These are phyloP conservation scores for Epirrita christyi DNA, from an alignment of 2,888 invertebrate species.

Conservation along the genomic window DNA sequence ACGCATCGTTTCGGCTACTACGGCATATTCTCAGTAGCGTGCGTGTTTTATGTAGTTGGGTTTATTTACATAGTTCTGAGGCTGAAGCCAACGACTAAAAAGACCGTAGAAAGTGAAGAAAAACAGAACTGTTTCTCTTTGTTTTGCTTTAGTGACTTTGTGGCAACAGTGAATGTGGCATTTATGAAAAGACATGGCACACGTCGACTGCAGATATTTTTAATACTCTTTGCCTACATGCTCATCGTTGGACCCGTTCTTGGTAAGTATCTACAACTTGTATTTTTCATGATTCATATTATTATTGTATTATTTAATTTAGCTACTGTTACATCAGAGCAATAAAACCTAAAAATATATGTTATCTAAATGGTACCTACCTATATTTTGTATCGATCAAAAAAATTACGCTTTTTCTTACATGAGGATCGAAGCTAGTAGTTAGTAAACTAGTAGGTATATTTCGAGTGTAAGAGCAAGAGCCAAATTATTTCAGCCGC, in stretches of 20 bases:
- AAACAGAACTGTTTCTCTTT: conserved; percentile 58
- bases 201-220: conserved; percentile 69
- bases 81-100: conserved; percentile 66
- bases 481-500: too few relatives aligned
- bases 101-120: conserved; percentile 63
- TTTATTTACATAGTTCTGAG: conserved; percentile 74
- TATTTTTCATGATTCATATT: too few relatives aligned
- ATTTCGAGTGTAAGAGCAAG: too few relatives aligned
- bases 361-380: too few relatives aligned
- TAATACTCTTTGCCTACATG: conserved; percentile 77
- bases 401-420: too few relatives aligned
- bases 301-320: too few relatives aligned
- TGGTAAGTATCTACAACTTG: conserved; percentile 59
- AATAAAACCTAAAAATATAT: too few relatives aligned
- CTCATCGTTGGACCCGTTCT: conserved; percentile 80
- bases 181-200: conserved; percentile 66
- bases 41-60: conserved; percentile 72
- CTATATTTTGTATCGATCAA: too few relatives aligned
- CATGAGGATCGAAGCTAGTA: too few relatives aligned
- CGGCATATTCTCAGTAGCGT: conserved; percentile 74
- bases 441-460: too few relatives aligned
- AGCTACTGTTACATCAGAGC: too few relatives aligned
- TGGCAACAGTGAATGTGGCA: conserved; percentile 78
- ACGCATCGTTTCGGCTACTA: conserved; percentile 78
- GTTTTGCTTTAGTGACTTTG: conserved; percentile 69